These are phyloP conservation scores for Neosilurus mollespiculum DNA, from an alignment of 2,797 vertebrate genomes.

Conservation along the genomic window DNA sequence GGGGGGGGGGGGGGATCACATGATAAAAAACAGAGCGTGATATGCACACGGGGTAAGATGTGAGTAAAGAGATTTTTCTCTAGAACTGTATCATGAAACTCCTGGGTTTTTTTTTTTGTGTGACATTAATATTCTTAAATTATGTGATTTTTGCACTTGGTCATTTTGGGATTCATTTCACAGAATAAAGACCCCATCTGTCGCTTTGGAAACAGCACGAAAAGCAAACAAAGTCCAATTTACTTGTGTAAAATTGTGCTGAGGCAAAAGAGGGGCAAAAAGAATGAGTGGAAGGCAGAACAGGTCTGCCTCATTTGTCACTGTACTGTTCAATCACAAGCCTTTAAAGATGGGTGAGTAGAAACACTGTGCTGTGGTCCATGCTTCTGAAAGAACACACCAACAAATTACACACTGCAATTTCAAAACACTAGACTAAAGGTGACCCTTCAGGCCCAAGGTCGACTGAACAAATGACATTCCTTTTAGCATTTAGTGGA, in stretches of 20 bases:
- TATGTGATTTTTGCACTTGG: not conserved
- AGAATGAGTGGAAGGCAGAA: conserved; percentile 52
- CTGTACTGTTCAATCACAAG: conserved; percentile 71
- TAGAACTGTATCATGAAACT: conserved; percentile 17
- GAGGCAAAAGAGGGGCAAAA: conserved; percentile 40
- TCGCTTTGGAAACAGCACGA: conserved; percentile 48
- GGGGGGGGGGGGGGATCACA: not conserved
- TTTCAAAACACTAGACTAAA: conserved; percentile 52
- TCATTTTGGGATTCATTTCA: conserved; percentile 12
- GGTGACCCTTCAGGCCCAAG: conserved; percentile 37
- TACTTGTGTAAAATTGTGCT: conserved; percentile 68
- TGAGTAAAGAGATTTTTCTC: not conserved
- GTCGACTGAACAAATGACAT: conserved; percentile 46
- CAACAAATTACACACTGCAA: conserved; percentile 54
- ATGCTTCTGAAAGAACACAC: conserved; percentile 59
- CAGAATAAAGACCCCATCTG: conserved; percentile 16
- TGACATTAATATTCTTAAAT: conserved; percentile 19
- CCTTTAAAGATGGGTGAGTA: conserved; percentile 64
- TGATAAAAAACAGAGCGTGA: not conserved
- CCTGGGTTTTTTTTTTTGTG: conserved; percentile 3
- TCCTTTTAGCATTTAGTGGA: conserved; percentile 38
- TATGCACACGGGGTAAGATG: conserved; percentile 1
- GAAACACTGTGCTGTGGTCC: conserved; percentile 68
- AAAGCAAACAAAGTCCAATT: conserved; percentile 74
- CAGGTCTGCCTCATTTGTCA: conserved; percentile 68